phyloP scores from a whole-genome alignment of 1,140 invertebrate genomes.

The Drosophila gunungcola region DNA sequence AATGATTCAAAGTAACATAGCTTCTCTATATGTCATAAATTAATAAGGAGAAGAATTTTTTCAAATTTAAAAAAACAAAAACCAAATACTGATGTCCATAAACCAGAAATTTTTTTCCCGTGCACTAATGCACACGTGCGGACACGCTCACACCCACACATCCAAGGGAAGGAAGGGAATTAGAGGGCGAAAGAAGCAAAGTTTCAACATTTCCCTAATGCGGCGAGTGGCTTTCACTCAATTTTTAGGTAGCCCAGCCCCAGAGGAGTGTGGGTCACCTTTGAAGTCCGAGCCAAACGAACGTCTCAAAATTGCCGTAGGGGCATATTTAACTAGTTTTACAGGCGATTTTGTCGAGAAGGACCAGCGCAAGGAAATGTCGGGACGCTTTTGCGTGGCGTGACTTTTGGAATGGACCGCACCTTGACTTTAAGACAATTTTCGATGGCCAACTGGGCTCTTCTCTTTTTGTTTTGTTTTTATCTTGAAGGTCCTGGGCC shows the following conservation, averaged over 20 bases:
- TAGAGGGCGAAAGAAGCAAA: slow-evolving; percentile 47
- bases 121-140: slow-evolving; percentile 46
- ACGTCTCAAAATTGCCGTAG: slow-evolving; percentile 66
- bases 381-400: slow-evolving; percentile 35
- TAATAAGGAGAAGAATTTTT: too few relatives aligned
- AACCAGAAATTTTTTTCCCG: background rate
- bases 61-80: too few relatives aligned
- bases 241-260: slow-evolving; percentile 49
- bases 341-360: slow-evolving; percentile 61
- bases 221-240: slow-evolving; percentile 58
- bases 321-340: slow-evolving; percentile 80
- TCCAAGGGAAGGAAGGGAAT: slow-evolving; percentile 15
- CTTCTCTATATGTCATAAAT: too few relatives aligned
- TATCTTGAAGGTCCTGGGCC: slow-evolving; percentile 16
- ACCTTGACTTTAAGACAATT: slow-evolving; percentile 68
- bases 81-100: background rate
- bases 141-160: slow-evolving; percentile 12
- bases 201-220: slow-evolving; percentile 62
- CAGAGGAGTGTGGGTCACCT: slow-evolving; percentile 28
- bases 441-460: slow-evolving; percentile 21
- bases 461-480: slow-evolving; percentile 6
- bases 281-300: slow-evolving; percentile 49
- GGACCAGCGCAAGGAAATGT: slow-evolving; percentile 15
- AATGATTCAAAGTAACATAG: too few relatives aligned
- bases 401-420: slow-evolving; percentile 51